phyloP scores from a whole-genome alignment of 1,140 invertebrate species.

The Drosophila parvula region DNA sequence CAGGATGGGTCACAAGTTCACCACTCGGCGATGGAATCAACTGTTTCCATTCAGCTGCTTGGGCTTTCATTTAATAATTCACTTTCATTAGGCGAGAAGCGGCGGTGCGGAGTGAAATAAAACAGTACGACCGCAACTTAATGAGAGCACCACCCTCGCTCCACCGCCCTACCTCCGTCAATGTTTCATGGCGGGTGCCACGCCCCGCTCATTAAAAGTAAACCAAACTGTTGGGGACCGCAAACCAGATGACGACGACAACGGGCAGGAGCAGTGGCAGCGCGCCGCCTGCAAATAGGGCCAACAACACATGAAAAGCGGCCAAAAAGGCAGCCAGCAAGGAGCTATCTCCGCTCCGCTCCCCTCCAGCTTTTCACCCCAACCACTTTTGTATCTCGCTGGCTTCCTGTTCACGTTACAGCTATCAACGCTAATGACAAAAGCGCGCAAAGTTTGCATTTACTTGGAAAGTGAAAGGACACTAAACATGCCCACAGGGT shows the following conservation, averaged over 20 bases:
- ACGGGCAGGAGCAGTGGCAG: constrained; percentile 21
- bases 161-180: constrained; percentile 3
- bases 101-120: constrained; percentile 58
- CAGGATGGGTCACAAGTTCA: constrained; percentile 38
- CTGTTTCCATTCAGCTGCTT: constrained; percentile 28
- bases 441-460: constrained; percentile 80
- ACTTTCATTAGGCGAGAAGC: constrained; percentile 62
- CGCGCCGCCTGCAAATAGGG: constrained; percentile 19
- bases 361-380: background rate
- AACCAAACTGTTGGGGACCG: constrained; percentile 70
- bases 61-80: constrained; percentile 66
- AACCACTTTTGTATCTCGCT: constrained; percentile 5
- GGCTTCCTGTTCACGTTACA: constrained; percentile 58
- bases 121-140: constrained; percentile 75
- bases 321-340: constrained; percentile 70
- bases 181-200: constrained; percentile 43
- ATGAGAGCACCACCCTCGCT: constrained; percentile 56
- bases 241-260: constrained; percentile 72
- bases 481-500: constrained; percentile 78
- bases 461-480: constrained; percentile 55
- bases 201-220: constrained; percentile 79
- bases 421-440: constrained; percentile 81
- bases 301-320: constrained; percentile 74
- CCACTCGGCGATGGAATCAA: constrained; percentile 33
- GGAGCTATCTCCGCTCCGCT: constrained; percentile 37